Conservation (phyloP, 2,888 invertebrate genomes). For the Drosophila hawaiiensis region DNA sequence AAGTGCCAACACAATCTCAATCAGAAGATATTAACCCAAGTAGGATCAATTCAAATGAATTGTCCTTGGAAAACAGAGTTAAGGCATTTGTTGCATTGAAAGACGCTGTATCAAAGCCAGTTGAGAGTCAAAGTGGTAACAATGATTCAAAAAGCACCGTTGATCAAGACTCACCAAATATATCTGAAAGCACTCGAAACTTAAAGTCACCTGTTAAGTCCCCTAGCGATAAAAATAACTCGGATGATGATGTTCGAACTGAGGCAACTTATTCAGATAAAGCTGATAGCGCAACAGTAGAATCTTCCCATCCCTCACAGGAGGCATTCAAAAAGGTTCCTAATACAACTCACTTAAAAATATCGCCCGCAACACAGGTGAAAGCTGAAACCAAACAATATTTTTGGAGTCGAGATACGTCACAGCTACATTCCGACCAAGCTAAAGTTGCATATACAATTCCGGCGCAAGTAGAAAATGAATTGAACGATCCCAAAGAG, state of each 20-base stretch:
- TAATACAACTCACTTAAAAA: not conserved
- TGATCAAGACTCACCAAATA: not conserved
- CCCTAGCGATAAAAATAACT: rapidly evolving
- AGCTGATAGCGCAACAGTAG: too few species aligned
- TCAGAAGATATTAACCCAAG: not conserved
- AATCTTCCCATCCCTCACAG: not conserved
- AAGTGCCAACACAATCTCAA: not conserved
- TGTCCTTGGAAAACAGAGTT: conserved; percentile 4
- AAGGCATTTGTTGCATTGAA: conserved; percentile 8
- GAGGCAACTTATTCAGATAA: not conserved
- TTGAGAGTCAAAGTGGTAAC: not conserved
- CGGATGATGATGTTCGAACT: not conserved
- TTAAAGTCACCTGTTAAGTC: not conserved
- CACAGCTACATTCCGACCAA: not conserved
- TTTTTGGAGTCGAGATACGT: not conserved
- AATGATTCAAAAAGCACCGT: not conserved
- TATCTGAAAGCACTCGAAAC: not conserved
- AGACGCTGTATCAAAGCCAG: not conserved
- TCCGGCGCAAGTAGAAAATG: not conserved
- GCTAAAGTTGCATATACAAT: not conserved
- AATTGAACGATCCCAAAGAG: not conserved
- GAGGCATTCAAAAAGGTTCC: not conserved
- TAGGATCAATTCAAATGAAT: not conserved
- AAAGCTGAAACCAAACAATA: not conserved
- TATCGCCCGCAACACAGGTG: not conserved